These are phyloP conservation scores for Hyperoplus lanceolatus DNA, from an alignment of 2,797 vertebrate genomes.

Conservation along the genomic window DNA sequence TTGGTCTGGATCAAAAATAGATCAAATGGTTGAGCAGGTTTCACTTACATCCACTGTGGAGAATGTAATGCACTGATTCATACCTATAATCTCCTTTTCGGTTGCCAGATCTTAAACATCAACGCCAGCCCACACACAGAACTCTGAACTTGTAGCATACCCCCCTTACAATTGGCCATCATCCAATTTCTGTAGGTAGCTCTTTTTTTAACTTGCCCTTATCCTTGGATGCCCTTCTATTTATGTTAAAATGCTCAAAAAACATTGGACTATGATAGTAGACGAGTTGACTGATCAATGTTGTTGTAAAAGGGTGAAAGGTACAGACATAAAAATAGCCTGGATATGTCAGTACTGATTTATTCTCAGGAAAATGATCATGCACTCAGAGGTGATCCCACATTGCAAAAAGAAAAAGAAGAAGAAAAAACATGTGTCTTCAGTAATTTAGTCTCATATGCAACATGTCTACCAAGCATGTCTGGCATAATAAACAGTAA, in stretches of 20 bases:
- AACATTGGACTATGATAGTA: neutral
- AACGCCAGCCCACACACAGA: slow-evolving; percentile 61
- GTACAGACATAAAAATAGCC: neutral
- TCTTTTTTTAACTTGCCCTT: slow-evolving; percentile 15
- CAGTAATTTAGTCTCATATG: neutral
- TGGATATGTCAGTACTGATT: neutral
- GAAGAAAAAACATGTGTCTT: slow-evolving; percentile 1
- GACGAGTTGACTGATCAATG: slow-evolving; percentile 17
- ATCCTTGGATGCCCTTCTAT: slow-evolving; percentile 28
- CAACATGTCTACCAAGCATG: neutral
- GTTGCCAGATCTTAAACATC: slow-evolving; percentile 55
- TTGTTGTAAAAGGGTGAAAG: neutral
- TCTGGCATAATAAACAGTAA: neutral
- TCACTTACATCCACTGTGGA: slow-evolving; percentile 37
- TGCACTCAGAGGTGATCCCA: neutral
- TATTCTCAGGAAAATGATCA: neutral
- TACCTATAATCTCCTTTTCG: slow-evolving; percentile 56
- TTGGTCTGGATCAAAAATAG: slow-evolving; percentile 81
- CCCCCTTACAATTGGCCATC: slow-evolving; percentile 36
- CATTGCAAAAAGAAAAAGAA: neutral
- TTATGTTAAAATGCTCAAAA: neutral
- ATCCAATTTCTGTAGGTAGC: slow-evolving; percentile 39
- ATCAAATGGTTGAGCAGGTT: slow-evolving; percentile 61
- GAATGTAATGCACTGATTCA: slow-evolving; percentile 51
- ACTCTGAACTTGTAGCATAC: slow-evolving; percentile 29